Percentiles rank a stretch among this genome's conserved stretches.
Evolutionary conservation across 2,888 invertebrate genomes (phyloP).

Genomic region (Meghimatium bilineatum): DNA sequence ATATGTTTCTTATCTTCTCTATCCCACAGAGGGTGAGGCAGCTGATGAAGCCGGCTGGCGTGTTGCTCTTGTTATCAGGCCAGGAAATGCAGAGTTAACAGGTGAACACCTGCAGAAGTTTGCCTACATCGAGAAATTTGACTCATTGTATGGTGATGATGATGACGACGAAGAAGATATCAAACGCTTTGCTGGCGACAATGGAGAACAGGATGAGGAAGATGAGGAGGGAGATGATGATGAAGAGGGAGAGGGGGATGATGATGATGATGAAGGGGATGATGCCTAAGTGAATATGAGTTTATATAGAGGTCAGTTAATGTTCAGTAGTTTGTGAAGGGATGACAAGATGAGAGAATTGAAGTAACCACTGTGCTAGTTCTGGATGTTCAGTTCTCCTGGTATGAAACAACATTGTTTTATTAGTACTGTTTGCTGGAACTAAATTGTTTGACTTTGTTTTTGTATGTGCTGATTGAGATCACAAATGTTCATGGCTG

Average conservation of each 20-base stretch:
- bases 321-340: not conserved
- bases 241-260: slow-evolving; percentile 62
- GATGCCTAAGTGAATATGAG: slow-evolving; percentile 50
- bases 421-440: not conserved
- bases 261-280: slow-evolving; percentile 58
- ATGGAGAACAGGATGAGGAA: slow-evolving; percentile 55
- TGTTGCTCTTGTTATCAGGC: slow-evolving; percentile 84
- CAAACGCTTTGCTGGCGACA: slow-evolving; percentile 56
- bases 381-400: not conserved
- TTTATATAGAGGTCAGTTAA: not conserved
- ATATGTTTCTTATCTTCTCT: not conserved
- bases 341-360: not conserved
- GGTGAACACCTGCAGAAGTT: slow-evolving; percentile 79
- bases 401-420: not conserved
- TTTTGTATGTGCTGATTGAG: not conserved
- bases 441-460: not conserved
- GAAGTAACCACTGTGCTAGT: not conserved
- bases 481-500: not conserved
- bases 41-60: slow-evolving; percentile 86
- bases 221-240: slow-evolving; percentile 59
- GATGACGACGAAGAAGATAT: slow-evolving; percentile 65
- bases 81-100: slow-evolving; percentile 86
- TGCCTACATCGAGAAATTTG: slow-evolving; percentile 69
- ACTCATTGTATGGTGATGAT: slow-evolving; percentile 71
- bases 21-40: slow-evolving; percentile 79